A percentile compares a stretch with the other conserved stretches of the same genome.
Conservation (phyloP, 1,140 invertebrate genomes). For the Bombyx mandarina region DNA sequence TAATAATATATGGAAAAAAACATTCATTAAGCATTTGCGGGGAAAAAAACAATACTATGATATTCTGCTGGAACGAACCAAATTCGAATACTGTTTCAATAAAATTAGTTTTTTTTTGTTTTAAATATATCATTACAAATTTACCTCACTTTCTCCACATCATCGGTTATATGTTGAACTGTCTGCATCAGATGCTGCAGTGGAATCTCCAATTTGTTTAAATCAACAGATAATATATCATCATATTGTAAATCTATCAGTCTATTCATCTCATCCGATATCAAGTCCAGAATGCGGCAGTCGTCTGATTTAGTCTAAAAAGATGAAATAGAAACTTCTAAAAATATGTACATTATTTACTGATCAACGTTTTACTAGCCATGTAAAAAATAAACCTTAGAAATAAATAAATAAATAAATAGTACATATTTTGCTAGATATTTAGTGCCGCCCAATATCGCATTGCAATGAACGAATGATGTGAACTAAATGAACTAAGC, state of each 20-base stretch:
- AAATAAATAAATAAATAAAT: no score
- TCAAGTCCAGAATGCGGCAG: constrained; percentile 40
- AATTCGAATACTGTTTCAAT: not conserved
- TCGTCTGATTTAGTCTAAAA: constrained; percentile 49
- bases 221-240: constrained; percentile 18
- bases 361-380: no score
- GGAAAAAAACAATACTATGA: not conserved
- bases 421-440: no score
- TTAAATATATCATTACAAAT: constrained; percentile 6
- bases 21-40: no score
- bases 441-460: no score
- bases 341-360: not conserved
- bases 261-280: constrained; percentile 52
- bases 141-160: constrained; percentile 49
- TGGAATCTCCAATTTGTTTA: constrained; percentile 43
- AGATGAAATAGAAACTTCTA: not conserved
- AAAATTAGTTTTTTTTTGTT: not conserved
- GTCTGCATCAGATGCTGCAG: constrained; percentile 36
- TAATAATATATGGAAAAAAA: no score
- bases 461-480: no score
- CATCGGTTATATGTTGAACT: constrained; percentile 43
- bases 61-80: not conserved
- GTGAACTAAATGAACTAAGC: constrained; percentile 4
- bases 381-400: no score
- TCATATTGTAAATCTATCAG: constrained; percentile 33